Base-by-base conservation (phyloP, 2,113 vertebrate genomes). In the Spilogale gracilis region DNA sequence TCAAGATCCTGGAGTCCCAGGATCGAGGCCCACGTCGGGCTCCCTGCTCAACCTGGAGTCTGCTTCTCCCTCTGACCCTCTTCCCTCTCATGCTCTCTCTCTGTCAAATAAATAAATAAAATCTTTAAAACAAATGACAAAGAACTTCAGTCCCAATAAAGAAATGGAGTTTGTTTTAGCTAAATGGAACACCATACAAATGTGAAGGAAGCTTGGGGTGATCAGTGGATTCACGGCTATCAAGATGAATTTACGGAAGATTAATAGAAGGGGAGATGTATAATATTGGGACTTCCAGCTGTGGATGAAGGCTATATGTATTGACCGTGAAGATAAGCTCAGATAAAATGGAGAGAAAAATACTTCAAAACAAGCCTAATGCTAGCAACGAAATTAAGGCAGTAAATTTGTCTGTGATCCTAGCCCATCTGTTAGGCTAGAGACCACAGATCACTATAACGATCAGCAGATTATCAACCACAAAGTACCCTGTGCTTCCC, bases 321-420 rank as follows among this genome's bases (percentile, higher is more conserved):
- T 1, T 94, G 97, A 89, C 95, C 94, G 45, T 71, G 90, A 76
- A 96, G 95, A 98, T 96, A 96, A 98, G 95, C 94, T 82, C 58
- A 91, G 96, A 97, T 96, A 95, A 93, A 95, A 94, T 93, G 89
- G 92, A 96, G 94, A 89, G 83, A 95, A 95, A 94, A 97, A 96
- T 96, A 96, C 61, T 98, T 97, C 93, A 96, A 94, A 96, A 95
- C 82, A 95, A 93, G 92, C 79, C 79, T 87, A 96, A 96, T 95
- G 89, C 94, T 94, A 58, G 94, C 67, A 89, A 83, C 74, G 89
- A 97, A 98, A 97, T 96, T 78, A 97, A 97, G 92, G 92, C 95
- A 94, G 97, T 97, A 97, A 96, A 94, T 97, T 86, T 87, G 87
- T 95, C 89, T 97, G 92, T 30, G 50, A 87, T 97, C 97, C 92